Conservation (phyloP, 2,888 invertebrate genomes). For the Smittia aterrima region DNA sequence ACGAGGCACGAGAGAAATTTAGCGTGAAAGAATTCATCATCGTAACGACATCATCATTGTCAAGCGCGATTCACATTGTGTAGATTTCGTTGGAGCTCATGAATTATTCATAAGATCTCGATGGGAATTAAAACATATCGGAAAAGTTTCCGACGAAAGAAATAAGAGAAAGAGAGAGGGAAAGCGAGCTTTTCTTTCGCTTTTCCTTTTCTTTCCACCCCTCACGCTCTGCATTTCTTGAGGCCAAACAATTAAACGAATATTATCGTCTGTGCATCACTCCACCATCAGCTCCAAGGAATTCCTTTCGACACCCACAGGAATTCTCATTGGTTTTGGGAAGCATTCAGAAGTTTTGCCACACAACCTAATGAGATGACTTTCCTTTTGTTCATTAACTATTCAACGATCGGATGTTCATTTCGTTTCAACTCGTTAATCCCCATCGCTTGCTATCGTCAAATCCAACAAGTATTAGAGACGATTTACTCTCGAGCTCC, state of each 20-base stretch:
- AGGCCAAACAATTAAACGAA: slow-evolving; percentile 16
- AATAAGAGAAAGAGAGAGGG: neutral
- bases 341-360: neutral
- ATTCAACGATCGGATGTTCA: too few species aligned
- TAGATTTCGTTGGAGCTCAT: neutral
- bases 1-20: neutral
- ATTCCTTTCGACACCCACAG: neutral
- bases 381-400: too few species aligned
- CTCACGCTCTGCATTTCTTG: neutral
- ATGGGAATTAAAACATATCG: slow-evolving; percentile 27
- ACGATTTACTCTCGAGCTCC: neutral
- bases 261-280: slow-evolving; percentile 19
- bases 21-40: neutral
- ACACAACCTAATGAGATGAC: neutral
- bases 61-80: neutral
- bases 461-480: neutral
- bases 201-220: neutral
- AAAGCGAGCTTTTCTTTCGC: neutral
- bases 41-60: neutral
- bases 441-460: neutral
- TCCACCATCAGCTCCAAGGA: neutral
- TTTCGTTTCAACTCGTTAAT: too few species aligned
- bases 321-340: neutral
- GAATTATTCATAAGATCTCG: slow-evolving; percentile 10
- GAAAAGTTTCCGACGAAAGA: neutral